phyloP scores from a whole-genome alignment of 1,140 invertebrate genomes.

The Camponotus pennsylvanicus region DNA sequence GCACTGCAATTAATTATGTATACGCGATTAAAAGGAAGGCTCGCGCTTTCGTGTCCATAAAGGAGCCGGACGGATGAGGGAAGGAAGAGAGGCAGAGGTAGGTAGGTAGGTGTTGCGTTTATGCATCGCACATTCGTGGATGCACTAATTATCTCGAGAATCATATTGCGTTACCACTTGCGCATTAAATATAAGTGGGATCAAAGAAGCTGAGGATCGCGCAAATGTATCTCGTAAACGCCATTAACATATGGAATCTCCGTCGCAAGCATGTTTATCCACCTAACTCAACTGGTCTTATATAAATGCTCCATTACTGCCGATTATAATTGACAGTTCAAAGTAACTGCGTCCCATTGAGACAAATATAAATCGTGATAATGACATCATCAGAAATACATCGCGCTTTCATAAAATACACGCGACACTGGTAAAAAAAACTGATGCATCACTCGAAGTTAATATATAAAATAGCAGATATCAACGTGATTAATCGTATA shows the following conservation, averaged over 20 bases:
- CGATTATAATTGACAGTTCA: conserved; percentile 33
- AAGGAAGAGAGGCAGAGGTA: background rate
- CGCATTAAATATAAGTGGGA: conserved; percentile 49
- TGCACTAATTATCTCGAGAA: conserved; percentile 69
- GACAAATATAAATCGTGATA: background rate
- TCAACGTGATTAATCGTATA: background rate
- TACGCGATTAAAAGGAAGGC: conserved; percentile 74
- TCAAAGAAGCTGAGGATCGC: conserved; percentile 3
- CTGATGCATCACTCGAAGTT: background rate
- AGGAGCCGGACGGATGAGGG: conserved; percentile 36
- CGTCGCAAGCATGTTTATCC: conserved; percentile 12
- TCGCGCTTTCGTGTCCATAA: conserved; percentile 75
- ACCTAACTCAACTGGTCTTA: background rate
- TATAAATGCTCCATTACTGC: conserved; percentile 21
- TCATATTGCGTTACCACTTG: conserved; percentile 38
- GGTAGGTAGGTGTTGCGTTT: conserved; percentile 66
- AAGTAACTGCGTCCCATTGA: background rate
- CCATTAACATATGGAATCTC: conserved; percentile 35
- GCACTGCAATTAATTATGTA: conserved; percentile 75
- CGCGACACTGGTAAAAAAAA: background rate
- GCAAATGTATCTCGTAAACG: background rate
- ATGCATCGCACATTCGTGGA: conserved; percentile 66
- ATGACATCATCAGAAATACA: background rate
- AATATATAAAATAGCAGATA: background rate
- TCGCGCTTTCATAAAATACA: background rate